Base-by-base conservation (phyloP, 2,113 vertebrate species). In the Oenanthe oenanthe region DNA sequence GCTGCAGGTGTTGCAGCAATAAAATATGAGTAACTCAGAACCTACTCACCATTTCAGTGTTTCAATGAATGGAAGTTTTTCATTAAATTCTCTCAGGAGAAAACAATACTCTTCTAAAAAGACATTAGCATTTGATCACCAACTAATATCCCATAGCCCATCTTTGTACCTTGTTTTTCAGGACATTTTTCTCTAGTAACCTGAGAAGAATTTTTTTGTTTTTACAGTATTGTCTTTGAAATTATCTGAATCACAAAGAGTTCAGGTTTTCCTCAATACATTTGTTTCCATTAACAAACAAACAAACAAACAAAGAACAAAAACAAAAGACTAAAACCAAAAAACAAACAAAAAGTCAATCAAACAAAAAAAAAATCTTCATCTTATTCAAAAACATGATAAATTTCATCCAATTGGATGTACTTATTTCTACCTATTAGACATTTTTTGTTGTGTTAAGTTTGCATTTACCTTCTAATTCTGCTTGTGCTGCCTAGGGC, bases 401-500 rank as follows among this genome's bases (percentile, higher is more conserved):
- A 75, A 73, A 89, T 56, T 84, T 73, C 28, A 57, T 81, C 26
- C 56, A 83, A 34, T 63, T 72, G 50, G 13, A 58, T 70, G 12
- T 15, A 88, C 19, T 66, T 83, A 51, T 88, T 95, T 89, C 70
- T 92, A 47, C 50, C 36, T 70, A 43, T 25, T 65, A 90, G 42
- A 78, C 31, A 73, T 70, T 89, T 94, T 94, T 87, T 13, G 12
- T 89, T 91, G 22, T 40, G 19, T 89, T 95, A 83, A 85, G 32
- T 32, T 93, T 92, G 19, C 43, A 85, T 92, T 95, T 95, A 84
- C 43, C 66, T 94, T 95, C 50, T 95, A 83, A 95, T 92, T 87
- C 36, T 77, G 12, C 24, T 89, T 89, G 61, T 14, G 6, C 61
- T 73, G 70, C 90, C 73, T 74, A 66, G 54, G 85, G 73, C 63